These are phyloP conservation scores for Drosophila arizonae DNA, from an alignment of 1,140 invertebrate genomes.

Conservation along the genomic window DNA sequence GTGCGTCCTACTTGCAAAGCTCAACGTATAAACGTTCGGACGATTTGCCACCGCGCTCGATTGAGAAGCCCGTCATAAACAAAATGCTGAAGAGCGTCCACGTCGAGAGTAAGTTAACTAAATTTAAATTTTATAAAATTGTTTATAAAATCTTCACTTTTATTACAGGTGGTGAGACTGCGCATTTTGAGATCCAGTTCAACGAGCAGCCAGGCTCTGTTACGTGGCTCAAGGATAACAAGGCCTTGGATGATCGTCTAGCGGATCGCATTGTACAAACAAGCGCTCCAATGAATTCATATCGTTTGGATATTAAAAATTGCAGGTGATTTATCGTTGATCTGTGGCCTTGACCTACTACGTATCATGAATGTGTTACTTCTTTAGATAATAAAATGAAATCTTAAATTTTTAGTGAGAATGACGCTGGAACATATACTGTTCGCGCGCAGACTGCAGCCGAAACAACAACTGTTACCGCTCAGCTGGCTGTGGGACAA, in stretches of 20 bases:
- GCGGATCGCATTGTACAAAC: slow-evolving; percentile 89
- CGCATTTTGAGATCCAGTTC: slow-evolving; percentile 92
- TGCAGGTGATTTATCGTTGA: slow-evolving; percentile 83
- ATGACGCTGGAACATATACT: slow-evolving; percentile 95
- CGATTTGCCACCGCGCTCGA: slow-evolving; percentile 57
- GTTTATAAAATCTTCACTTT: neutral
- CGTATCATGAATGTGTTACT: too few relatives aligned
- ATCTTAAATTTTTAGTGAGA: slow-evolving; percentile 83
- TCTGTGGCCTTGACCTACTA: too few relatives aligned
- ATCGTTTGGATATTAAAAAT: slow-evolving; percentile 90
- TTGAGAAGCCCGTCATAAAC: slow-evolving; percentile 85
- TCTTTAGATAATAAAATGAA: too few relatives aligned
- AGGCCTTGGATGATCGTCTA: slow-evolving; percentile 89
- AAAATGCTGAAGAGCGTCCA: slow-evolving; percentile 89
- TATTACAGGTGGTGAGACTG: slow-evolving; percentile 90
- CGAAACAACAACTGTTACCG: slow-evolving; percentile 91
- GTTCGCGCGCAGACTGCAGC: slow-evolving; percentile 92
- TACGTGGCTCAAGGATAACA: slow-evolving; percentile 95
- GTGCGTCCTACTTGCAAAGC: slow-evolving; percentile 60
- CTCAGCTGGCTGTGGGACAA: slow-evolving; percentile 92
- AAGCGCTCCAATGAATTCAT: slow-evolving; percentile 84
- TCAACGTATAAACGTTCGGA: slow-evolving; percentile 57
- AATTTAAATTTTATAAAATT: neutral
- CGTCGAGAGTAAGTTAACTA: slow-evolving; percentile 89
- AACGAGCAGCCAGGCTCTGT: slow-evolving; percentile 85